Percentiles rank a stretch among this genome's conserved stretches.
Conservation (phyloP, 2,113 vertebrate genomes). For the Microcebus jonahi region DNA sequence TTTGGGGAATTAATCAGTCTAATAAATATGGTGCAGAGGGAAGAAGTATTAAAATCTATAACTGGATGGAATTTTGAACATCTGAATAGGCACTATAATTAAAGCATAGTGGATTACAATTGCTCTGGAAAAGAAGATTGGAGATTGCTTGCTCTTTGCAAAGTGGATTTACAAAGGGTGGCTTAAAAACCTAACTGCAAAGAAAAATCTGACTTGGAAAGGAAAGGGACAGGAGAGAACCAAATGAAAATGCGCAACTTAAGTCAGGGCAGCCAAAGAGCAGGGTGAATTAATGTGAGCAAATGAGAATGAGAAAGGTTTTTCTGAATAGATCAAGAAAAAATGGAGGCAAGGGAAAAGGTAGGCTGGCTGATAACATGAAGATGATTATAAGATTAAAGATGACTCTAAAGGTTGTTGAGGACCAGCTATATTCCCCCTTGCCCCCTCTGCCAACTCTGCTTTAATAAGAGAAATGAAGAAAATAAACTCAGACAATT, state of each 20-base stretch:
- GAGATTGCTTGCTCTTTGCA: conserved; percentile 63
- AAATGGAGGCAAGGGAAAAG: neutral
- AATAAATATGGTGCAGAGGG: conserved; percentile 71
- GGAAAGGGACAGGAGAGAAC: conserved; percentile 4
- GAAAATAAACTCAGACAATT: conserved; percentile 72
- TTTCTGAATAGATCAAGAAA: conserved; percentile 28
- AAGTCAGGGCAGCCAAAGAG: conserved; percentile 29
- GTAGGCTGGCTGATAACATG: neutral
- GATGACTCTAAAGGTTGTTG: conserved; percentile 46
- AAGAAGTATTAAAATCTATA: conserved; percentile 78
- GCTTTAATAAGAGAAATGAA: conserved; percentile 65
- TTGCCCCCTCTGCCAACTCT: neutral
- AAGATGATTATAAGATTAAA: conserved; percentile 49
- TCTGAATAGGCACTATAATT: conserved; percentile 75
- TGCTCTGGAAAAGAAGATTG: conserved; percentile 65
- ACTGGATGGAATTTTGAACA: conserved; percentile 72
- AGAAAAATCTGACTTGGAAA: conserved; percentile 59
- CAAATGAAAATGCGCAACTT: conserved; percentile 19
- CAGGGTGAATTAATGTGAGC: conserved; percentile 52
- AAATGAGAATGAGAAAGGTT: conserved; percentile 33
- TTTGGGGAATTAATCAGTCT: conserved; percentile 73
- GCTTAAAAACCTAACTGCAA: conserved; percentile 45
- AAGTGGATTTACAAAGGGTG: conserved; percentile 70
- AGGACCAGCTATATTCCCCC: neutral
- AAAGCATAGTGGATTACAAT: conserved; percentile 77